Evolutionary conservation across 2,113 vertebrate genomes (phyloP), one percentile per base, ranked within the genome.

Genomic region (Phainopepla nitens): DNA sequence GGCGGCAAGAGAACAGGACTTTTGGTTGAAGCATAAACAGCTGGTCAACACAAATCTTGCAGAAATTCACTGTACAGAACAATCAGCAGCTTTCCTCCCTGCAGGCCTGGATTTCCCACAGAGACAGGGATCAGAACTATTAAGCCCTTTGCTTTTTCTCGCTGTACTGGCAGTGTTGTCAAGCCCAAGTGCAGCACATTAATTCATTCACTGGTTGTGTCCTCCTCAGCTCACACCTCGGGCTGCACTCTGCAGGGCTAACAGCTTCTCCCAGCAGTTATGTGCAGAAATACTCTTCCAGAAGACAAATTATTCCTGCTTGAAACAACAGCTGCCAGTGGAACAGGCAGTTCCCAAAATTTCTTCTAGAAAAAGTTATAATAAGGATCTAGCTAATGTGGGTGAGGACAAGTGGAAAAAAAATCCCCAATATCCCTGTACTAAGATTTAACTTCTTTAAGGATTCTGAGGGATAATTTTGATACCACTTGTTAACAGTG

Each of bases 1-100:
- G 94, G 93, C 9, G 72, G 96, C 95, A 96, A 28, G 69, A 83
- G 84, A 92, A 95, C 88, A 96, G 85, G 94, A 88, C 90, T 94
- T 94, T 76, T 71, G 71, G 61, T 81, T 90, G 93, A 90, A 96
- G 93, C 80, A 85, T 81, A 86, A 92, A 95, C 90, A 96, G 92
- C 85, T 24, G 76, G 85, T 96, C 92, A 96, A 95, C 88, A 92
- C 64, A 93, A 93, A 94, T 5, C 90, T 94, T 71, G 79, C 85
- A 94, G 89, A 93, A 92, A 92, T 45, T 64, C 54, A 95, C 91
- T 91, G 86, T 35, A 88, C 5, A 70, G 84, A 97, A 72, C 87
- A 86, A 87, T 23, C n/a, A 88, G 7, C 73, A 85, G 54, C 64
- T 72, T 73, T 90, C 79, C 47, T 93, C 82, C 89, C 96, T 95